Conservation (phyloP, 2,888 invertebrate species). For the Heliconius charithonia region DNA sequence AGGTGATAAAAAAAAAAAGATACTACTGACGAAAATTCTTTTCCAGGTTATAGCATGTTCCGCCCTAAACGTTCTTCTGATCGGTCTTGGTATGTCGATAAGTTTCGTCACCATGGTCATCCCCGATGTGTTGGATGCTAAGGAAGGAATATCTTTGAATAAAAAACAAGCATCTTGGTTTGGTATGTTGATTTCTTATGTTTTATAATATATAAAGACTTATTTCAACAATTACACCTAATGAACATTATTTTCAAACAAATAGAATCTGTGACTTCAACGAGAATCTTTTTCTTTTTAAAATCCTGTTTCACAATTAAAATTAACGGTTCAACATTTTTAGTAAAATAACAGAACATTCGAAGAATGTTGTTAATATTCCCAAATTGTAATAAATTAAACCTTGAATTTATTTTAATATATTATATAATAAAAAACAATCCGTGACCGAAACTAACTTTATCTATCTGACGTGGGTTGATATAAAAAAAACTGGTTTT, state of each 20-base stretch:
- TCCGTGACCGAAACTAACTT: not conserved
- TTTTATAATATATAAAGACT: not conserved
- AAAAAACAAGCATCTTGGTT: constrained; percentile 84
- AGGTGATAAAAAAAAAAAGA: too few species aligned
- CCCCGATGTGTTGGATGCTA: constrained; percentile 80
- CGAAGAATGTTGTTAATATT: not conserved
- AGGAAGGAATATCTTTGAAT: constrained; percentile 77
- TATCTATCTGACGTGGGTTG: not conserved
- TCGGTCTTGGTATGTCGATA: constrained; percentile 83
- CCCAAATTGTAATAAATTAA: not conserved
- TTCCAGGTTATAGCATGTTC: constrained; percentile 81
- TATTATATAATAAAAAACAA: not conserved
- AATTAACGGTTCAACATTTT: too few species aligned
- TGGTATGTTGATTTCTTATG: constrained; percentile 64
- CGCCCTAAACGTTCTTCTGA: constrained; percentile 80
- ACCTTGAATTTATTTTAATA: not conserved
- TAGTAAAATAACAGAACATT: not conserved
- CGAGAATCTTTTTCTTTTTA: too few species aligned
- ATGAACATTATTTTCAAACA: too few species aligned
- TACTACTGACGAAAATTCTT: not conserved
- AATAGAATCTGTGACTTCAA: too few species aligned
- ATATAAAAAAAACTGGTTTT: constrained; percentile 2
- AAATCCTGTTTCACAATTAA: too few species aligned
- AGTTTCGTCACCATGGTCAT: constrained; percentile 84
- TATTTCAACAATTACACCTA: too few species aligned